A percentile compares a stretch with the other conserved stretches of the same genome.
These are phyloP conservation scores for Drosophila nikananu DNA, from an alignment of 1,140 invertebrate species.

Conservation along the genomic window DNA sequence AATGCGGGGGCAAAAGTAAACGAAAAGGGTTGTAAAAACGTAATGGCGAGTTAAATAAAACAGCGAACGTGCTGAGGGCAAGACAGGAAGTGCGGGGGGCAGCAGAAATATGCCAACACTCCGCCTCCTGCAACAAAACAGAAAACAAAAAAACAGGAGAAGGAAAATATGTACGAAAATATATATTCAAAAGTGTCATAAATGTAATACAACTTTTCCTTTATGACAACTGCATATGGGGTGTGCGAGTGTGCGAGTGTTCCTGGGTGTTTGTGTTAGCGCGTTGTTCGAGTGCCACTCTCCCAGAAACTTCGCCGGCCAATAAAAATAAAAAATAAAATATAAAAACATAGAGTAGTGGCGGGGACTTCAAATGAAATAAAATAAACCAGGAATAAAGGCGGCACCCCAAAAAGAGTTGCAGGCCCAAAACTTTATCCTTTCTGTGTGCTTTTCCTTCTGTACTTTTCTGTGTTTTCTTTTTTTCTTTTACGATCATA, in stretches of 20 bases:
- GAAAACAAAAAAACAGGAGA: not conserved
- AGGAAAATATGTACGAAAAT: constrained; percentile 55
- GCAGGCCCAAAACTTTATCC: constrained; percentile 51
- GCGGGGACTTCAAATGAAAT: constrained; percentile 58
- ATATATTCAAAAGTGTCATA: constrained; percentile 79
- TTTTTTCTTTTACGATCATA: constrained; percentile 6
- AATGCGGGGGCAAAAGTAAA: constrained; percentile 36
- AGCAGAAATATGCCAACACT: constrained; percentile 42
- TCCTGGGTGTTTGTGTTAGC: constrained; percentile 52
- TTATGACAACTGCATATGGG: constrained; percentile 62
- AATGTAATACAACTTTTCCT: constrained; percentile 80
- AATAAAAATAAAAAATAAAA: constrained; percentile 75
- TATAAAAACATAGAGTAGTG: constrained; percentile 57
- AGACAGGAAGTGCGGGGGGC: constrained; percentile 5
- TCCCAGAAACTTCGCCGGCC: constrained; percentile 52
- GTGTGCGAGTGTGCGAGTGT: constrained; percentile 18
- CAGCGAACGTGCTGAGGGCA: constrained; percentile 60
- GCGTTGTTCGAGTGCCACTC: constrained; percentile 68
- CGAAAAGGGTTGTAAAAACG: constrained; percentile 77
- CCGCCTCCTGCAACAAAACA: not conserved
- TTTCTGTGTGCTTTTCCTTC: not conserved
- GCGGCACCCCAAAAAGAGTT: constrained; percentile 8
- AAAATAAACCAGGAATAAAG: constrained; percentile 49
- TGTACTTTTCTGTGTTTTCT: no score
- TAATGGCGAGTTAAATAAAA: constrained; percentile 80